phyloP scores from a whole-genome alignment of 2,888 invertebrate genomes.

The Pterostichus madidus region DNA sequence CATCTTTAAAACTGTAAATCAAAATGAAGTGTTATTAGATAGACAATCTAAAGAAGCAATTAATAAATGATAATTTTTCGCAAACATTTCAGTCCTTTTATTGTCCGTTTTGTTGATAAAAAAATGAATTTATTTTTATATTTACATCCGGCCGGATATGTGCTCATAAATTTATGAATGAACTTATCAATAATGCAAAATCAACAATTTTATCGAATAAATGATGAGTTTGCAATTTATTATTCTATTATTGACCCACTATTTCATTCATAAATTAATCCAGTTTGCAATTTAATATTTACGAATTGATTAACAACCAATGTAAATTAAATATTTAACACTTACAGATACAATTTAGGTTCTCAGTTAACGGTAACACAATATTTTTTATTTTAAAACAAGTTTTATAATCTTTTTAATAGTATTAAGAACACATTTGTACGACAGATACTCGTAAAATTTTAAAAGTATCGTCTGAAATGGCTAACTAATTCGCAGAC shows the following conservation, averaged over 20 bases:
- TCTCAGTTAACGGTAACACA: constrained; percentile 1
- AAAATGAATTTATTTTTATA: constrained; percentile 17
- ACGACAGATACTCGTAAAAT: constrained; percentile 4
- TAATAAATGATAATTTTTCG: constrained; percentile 20
- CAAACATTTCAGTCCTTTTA: neutral
- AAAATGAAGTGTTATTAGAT: constrained; percentile 18
- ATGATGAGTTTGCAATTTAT: constrained; percentile 7
- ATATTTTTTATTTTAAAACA: neutral
- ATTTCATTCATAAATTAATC: constrained; percentile 46
- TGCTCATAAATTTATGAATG: constrained; percentile 60
- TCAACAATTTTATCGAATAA: neutral
- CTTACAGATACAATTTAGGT: neutral
- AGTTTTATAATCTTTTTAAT: constrained; percentile 12
- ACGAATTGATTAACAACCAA: constrained; percentile 3
- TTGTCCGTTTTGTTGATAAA: constrained; percentile 43
- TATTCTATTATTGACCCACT: constrained; percentile 42
- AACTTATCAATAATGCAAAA: constrained; percentile 31
- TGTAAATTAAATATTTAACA: neutral
- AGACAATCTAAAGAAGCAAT: neutral
- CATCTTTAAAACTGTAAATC: neutral
- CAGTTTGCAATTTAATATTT: neutral
- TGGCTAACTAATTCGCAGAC: neutral
- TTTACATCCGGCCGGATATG: constrained; percentile 61
- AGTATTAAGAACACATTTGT: neutral
- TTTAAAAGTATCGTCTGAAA: neutral